phyloP scores from a whole-genome alignment of 2,888 invertebrate species.

The Leptodirus hochenwartii region DNA sequence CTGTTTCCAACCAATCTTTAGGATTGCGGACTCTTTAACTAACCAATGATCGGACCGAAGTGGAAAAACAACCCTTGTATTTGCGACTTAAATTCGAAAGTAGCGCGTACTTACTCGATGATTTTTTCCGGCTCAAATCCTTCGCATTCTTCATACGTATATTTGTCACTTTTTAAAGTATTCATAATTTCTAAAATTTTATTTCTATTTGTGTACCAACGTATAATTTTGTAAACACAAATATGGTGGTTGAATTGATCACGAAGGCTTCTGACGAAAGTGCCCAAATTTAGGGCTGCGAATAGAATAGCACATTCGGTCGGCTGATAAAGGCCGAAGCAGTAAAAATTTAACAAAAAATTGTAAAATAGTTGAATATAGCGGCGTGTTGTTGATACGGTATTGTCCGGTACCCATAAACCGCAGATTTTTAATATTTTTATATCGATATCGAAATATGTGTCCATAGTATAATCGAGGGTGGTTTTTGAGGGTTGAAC shows the following conservation, averaged over 20 bases:
- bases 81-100: no score
- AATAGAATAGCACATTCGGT: conserved; percentile 12
- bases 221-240: conserved; percentile 12
- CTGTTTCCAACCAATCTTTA: no score
- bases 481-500: no score
- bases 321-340: conserved; percentile 11
- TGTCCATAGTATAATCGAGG: conserved; percentile 6
- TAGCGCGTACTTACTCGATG: conserved; percentile 6
- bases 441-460: conserved; percentile 12
- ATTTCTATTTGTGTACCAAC: conserved; percentile 11
- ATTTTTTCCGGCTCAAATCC: conserved; percentile 9
- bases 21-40: no score
- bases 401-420: conserved; percentile 12
- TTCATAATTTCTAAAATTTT: conserved; percentile 9
- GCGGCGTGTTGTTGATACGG: conserved; percentile 4
- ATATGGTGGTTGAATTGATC: conserved; percentile 13
- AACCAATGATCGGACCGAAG: no score
- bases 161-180: conserved; percentile 9
- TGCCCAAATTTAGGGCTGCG: conserved; percentile 8
- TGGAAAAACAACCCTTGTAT: no score
- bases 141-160: conserved; percentile 9
- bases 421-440: conserved; percentile 13
- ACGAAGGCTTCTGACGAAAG: conserved; percentile 10
- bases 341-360: conserved; percentile 8
- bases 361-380: conserved; percentile 6